Evolutionary conservation across 2,888 invertebrate genomes (phyloP).

Genomic region (Chorisops tibialis): DNA sequence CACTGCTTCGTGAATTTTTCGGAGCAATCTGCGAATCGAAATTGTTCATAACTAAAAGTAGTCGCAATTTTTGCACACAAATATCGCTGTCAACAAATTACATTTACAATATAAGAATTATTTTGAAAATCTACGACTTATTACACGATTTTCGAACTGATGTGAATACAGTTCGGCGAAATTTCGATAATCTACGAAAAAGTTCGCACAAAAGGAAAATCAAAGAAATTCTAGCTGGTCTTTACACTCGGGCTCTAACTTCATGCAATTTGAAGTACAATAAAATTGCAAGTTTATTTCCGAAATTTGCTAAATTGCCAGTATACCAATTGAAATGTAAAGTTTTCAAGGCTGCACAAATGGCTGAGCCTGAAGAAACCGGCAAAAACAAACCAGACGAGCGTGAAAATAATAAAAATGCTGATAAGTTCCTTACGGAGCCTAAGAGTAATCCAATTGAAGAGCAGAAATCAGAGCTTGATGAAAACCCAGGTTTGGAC

Average conservation of each 20-base stretch:
- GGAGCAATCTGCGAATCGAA: background rate
- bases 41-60: background rate
- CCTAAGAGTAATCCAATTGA: background rate
- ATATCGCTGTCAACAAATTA: background rate
- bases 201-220: background rate
- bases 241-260: background rate
- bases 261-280: background rate
- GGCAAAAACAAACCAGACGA: background rate
- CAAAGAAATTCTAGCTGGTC: background rate
- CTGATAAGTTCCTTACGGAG: background rate
- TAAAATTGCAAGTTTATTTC: background rate
- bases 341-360: background rate
- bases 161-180: background rate
- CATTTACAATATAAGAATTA: constrained; percentile 2
- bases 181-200: constrained; percentile 6
- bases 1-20: background rate
- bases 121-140: background rate
- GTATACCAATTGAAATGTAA: background rate
- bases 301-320: background rate
- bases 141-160: background rate
- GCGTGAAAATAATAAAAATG: background rate
- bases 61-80: background rate
- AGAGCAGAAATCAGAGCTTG: background rate
- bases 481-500: background rate
- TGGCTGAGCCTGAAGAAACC: background rate